Conservation (phyloP, 2,113 vertebrate genomes). For the Gnathonemus longibarbis region DNA sequence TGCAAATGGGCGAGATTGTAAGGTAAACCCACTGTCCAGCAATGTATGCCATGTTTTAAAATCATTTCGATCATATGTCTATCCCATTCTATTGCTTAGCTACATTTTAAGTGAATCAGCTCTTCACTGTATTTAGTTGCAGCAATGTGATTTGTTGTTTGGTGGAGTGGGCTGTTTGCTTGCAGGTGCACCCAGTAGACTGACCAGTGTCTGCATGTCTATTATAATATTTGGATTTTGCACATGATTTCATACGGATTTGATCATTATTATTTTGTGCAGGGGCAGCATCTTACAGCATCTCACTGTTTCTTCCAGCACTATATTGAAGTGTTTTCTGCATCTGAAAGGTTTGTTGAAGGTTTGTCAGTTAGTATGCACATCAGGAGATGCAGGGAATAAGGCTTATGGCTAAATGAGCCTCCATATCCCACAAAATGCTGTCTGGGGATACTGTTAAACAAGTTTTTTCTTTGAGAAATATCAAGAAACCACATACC, state of each 20-base stretch:
- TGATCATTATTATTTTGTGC: background rate
- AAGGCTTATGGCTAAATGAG: background rate
- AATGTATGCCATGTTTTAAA: background rate
- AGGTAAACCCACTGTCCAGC: background rate
- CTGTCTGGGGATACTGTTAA: background rate
- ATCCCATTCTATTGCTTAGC: background rate
- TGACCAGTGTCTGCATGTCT: background rate
- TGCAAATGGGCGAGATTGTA: background rate
- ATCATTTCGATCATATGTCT: background rate
- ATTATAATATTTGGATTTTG: background rate
- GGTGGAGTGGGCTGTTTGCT: background rate
- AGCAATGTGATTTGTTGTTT: background rate
- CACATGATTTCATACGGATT: background rate
- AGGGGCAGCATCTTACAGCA: background rate
- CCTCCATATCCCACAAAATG: background rate
- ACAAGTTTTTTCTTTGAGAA: background rate
- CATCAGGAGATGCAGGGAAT: background rate
- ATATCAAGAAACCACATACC: background rate
- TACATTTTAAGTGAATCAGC: background rate
- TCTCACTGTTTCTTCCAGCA: background rate
- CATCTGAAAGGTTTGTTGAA: background rate
- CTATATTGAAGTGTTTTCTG: background rate
- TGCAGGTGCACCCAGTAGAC: background rate
- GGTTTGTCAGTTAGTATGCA: background rate
- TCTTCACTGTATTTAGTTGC: background rate